A percentile compares a stretch with the other conserved stretches of the same genome.
Evolutionary conservation across 2,888 invertebrate species (phyloP).

Genomic region (Cordilura impudica): DNA sequence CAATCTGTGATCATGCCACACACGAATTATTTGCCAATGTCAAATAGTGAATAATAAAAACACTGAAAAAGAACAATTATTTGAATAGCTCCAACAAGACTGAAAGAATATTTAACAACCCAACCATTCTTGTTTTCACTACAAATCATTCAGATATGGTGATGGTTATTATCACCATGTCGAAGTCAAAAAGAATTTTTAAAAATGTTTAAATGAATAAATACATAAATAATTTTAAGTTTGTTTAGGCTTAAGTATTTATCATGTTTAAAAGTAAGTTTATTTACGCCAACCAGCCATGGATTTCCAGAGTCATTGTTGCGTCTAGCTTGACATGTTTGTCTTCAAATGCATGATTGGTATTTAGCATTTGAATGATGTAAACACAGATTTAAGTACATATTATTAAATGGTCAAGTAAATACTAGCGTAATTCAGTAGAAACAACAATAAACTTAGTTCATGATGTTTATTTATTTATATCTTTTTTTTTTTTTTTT

Average conservation of each 20-base stretch:
- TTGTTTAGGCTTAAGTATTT: constrained; percentile 43
- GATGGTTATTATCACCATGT: constrained; percentile 59
- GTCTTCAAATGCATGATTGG: constrained; percentile 55
- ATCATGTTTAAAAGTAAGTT: constrained; percentile 24
- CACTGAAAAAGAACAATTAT: constrained; percentile 41
- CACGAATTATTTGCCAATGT: constrained; percentile 61
- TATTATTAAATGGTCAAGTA: constrained; percentile 24
- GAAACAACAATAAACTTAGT: constrained; percentile 36
- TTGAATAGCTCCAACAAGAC: constrained; percentile 26
- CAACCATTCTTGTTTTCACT: constrained; percentile 16
- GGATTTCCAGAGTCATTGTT: constrained; percentile 44
- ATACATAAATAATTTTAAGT: constrained; percentile 50
- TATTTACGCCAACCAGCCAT: constrained; percentile 11
- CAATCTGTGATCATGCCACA: constrained; percentile 63
- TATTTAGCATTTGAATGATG: constrained; percentile 42
- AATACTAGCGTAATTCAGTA: constrained; percentile 54
- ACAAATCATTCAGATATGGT: constrained; percentile 6
- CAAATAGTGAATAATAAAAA: constrained; percentile 53
- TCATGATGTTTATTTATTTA: no score
- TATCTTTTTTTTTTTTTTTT: no score
- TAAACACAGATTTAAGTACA: constrained; percentile 33
- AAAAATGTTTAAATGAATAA: constrained; percentile 49
- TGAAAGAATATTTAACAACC: background rate
- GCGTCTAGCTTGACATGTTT: constrained; percentile 59
- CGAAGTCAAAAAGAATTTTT: constrained; percentile 46